Conservation (phyloP, 2,888 invertebrate species). For the Lissonota sp. region DNA sequence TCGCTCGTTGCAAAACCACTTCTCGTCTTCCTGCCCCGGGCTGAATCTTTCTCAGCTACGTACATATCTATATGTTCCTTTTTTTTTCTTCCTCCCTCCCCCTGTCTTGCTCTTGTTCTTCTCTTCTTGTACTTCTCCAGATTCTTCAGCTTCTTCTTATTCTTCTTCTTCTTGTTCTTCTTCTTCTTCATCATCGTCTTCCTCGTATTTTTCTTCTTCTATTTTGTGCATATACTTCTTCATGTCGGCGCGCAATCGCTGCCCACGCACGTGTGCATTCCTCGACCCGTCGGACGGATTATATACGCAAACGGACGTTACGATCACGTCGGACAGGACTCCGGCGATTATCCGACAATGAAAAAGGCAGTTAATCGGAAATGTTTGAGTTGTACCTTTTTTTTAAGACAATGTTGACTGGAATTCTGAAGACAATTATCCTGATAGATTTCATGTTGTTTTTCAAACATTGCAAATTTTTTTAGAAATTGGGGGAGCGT, state of each 20-base stretch:
- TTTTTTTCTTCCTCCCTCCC: slow-evolving; percentile 19
- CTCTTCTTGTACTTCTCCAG: slow-evolving; percentile 9
- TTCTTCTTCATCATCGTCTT: slow-evolving; percentile 47
- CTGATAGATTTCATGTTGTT: too few relatives aligned
- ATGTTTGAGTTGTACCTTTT: too few relatives aligned
- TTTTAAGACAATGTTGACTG: too few relatives aligned
- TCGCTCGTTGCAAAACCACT: slow-evolving; percentile 75
- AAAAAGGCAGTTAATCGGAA: neutral
- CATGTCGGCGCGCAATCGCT: slow-evolving; percentile 60
- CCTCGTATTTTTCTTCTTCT: slow-evolving; percentile 43
- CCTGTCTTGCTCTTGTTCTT: neutral
- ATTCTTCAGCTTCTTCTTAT: slow-evolving; percentile 11
- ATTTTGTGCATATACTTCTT: slow-evolving; percentile 44
- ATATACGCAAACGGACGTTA: slow-evolving; percentile 30
- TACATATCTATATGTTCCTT: slow-evolving; percentile 42
- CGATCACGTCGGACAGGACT: slow-evolving; percentile 33
- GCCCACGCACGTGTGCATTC: slow-evolving; percentile 77
- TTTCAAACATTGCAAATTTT: too few relatives aligned
- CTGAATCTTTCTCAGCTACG: slow-evolving; percentile 55
- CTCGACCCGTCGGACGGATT: slow-evolving; percentile 55
- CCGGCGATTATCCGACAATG: slow-evolving; percentile 13
- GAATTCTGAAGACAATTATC: too few relatives aligned
- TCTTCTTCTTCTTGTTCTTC: slow-evolving; percentile 37
- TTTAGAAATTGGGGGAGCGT: too few relatives aligned
- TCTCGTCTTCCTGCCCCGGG: slow-evolving; percentile 77